Conservation (phyloP, 2,888 invertebrate species). For the Synanthedon vespiformis region DNA sequence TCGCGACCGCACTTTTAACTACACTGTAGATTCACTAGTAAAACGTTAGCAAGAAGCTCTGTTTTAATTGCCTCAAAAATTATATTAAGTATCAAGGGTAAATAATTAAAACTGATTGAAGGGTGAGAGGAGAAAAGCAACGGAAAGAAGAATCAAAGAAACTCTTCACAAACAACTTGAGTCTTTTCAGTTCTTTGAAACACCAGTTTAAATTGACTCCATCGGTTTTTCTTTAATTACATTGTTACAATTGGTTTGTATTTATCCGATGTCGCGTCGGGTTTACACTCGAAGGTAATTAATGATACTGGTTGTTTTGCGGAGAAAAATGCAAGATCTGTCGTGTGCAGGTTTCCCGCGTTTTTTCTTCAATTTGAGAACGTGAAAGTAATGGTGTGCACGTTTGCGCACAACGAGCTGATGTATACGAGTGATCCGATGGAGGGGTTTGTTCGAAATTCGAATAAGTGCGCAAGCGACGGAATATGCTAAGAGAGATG, state of each 20-base stretch:
- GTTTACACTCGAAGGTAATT: constrained; percentile 20
- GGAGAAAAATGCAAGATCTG: constrained; percentile 32
- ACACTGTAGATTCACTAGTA: background rate
- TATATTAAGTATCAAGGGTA: background rate
- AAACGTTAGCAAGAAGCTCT: background rate
- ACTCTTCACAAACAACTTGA: constrained; percentile 11
- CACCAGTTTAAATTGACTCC: constrained; percentile 11
- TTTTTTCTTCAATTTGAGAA: constrained; percentile 27
- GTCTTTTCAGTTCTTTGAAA: constrained; percentile 16
- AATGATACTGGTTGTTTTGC: constrained; percentile 22
- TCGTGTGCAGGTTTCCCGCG: constrained; percentile 36
- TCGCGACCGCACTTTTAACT: background rate
- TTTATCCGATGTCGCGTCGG: constrained; percentile 26
- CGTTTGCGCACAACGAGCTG: constrained; percentile 45
- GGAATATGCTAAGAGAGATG: no score
- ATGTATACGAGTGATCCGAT: constrained; percentile 33
- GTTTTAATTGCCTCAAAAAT: background rate
- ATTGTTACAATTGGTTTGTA: constrained; percentile 38
- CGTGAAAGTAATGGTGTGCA: constrained; percentile 49
- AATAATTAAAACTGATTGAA: constrained; percentile 7
- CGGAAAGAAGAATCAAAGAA: constrained; percentile 13
- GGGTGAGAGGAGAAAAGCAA: constrained; percentile 22
- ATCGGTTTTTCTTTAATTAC: constrained; percentile 31
- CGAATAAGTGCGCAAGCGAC: no score
- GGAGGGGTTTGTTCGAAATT: no score